These are phyloP conservation scores for Ormyrus rosae DNA, from an alignment of 2,888 invertebrate genomes.

Conservation along the genomic window DNA sequence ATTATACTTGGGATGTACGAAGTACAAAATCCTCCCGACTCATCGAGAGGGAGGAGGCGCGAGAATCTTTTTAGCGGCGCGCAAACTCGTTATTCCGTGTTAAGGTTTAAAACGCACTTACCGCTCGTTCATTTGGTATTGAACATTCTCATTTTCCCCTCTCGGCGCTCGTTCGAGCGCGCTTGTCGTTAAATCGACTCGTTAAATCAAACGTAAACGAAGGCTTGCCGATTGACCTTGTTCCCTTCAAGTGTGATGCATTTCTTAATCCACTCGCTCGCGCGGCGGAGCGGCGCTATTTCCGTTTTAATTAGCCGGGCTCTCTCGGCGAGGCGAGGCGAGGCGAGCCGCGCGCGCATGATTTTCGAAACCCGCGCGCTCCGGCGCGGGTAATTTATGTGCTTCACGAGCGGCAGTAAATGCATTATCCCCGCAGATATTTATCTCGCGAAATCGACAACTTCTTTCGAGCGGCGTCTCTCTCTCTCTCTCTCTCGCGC, in stretches of 20 bases:
- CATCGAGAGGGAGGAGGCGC: no score
- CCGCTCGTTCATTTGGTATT: slow-evolving; percentile 22
- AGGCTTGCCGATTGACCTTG: slow-evolving; percentile 36
- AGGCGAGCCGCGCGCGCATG: not conserved
- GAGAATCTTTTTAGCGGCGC: not conserved
- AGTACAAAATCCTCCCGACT: no score
- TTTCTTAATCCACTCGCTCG: slow-evolving; percentile 35
- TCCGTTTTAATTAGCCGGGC: slow-evolving; percentile 38
- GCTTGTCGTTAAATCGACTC: slow-evolving; percentile 51
- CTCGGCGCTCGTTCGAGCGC: not conserved
- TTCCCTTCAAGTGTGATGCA: slow-evolving; percentile 15
- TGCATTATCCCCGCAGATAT: slow-evolving; percentile 20
- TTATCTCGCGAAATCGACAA: slow-evolving; percentile 28
- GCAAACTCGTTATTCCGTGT: slow-evolving; percentile 35
- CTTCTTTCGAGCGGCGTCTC: not conserved
- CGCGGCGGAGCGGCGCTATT: slow-evolving; percentile 4
- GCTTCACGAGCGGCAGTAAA: not conserved
- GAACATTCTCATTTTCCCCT: slow-evolving; percentile 16
- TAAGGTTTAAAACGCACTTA: slow-evolving; percentile 30
- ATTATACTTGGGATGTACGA: no score
- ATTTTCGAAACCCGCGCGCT: not conserved
- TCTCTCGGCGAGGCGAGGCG: not conserved
- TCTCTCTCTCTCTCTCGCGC: not conserved
- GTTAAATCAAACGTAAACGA: slow-evolving; percentile 46
- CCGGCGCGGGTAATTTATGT: slow-evolving; percentile 14